phyloP scores from a whole-genome alignment of 2,113 vertebrate genomes.

The Sterrhoptilus dennistouni region DNA sequence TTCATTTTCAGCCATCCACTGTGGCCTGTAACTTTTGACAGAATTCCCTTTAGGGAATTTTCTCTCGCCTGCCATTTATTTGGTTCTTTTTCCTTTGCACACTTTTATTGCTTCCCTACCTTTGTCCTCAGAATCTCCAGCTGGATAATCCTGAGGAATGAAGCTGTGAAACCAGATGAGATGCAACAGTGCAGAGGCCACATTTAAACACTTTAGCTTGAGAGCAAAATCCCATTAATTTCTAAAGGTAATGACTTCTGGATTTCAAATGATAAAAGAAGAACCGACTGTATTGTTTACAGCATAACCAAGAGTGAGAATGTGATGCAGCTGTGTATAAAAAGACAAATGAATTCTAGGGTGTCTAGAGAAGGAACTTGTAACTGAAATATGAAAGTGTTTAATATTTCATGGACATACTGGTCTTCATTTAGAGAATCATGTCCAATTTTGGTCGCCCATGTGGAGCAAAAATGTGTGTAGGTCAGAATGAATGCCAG shows the following conservation, averaged over 20 bases:
- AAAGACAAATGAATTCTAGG: not conserved
- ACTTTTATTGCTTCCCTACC: not conserved
- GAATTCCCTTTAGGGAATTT: not conserved
- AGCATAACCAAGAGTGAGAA: not conserved
- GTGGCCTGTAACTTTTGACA: not conserved
- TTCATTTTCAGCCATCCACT: not conserved
- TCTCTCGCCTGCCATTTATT: not conserved
- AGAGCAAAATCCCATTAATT: not conserved
- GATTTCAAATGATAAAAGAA: not conserved
- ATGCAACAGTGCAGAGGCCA: not conserved
- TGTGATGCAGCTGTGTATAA: not conserved
- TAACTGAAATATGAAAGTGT: not conserved
- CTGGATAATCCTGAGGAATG: not conserved
- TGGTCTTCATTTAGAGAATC: not conserved
- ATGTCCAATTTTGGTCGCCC: not conserved
- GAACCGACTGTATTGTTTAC: not conserved
- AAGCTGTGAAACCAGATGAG: not conserved
- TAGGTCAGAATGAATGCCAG: not conserved
- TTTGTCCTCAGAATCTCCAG: not conserved
- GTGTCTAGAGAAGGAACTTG: not conserved
- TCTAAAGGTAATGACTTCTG: not conserved
- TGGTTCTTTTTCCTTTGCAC: not conserved
- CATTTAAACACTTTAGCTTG: not conserved
- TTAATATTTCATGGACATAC: not conserved
- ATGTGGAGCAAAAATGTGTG: not conserved